These are phyloP conservation scores for Crossocerus cetratus DNA, from an alignment of 2,888 invertebrate genomes.

Conservation along the genomic window DNA sequence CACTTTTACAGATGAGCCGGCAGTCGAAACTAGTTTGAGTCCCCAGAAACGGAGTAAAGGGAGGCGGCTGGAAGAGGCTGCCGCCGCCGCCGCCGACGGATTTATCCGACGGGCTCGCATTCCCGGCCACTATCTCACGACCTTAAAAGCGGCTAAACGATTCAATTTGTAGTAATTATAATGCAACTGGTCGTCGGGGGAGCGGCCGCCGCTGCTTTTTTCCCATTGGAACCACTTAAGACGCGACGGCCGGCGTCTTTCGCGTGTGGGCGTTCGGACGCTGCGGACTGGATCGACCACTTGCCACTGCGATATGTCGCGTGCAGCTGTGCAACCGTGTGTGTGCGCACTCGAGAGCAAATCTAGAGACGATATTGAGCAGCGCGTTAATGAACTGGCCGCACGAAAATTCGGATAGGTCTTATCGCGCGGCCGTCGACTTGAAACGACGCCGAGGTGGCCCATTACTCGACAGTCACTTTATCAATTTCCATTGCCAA, in stretches of 20 bases:
- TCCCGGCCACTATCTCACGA: slow-evolving; percentile 66
- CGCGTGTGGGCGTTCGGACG: slow-evolving; percentile 60
- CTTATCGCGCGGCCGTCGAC: slow-evolving; percentile 16
- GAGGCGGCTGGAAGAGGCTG: background rate
- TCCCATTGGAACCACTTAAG: slow-evolving; percentile 62
- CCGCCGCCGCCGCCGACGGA: slow-evolving; percentile 41
- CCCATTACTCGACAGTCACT: background rate
- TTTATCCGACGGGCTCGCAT: slow-evolving; percentile 57
- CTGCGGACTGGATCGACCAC: slow-evolving; percentile 32
- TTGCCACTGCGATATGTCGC: background rate
- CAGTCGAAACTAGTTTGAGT: too few species aligned
- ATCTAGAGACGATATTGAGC: slow-evolving; percentile 59
- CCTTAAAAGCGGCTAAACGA: slow-evolving; percentile 68
- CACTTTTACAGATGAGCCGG: too few species aligned
- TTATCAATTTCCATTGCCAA: slow-evolving; percentile 1
- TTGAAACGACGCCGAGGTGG: background rate
- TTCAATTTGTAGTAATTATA: slow-evolving; percentile 71
- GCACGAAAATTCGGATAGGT: slow-evolving; percentile 23
- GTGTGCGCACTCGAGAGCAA: slow-evolving; percentile 53
- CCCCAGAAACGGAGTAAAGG: too few species aligned
- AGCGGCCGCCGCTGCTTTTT: slow-evolving; percentile 37
- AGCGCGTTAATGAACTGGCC: slow-evolving; percentile 34
- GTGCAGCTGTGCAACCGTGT: too few species aligned
- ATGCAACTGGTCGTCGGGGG: slow-evolving; percentile 61
- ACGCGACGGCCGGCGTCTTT: slow-evolving; percentile 50